Base-by-base conservation (phyloP, 2,113 vertebrate species). In the Verasper variegatus region DNA sequence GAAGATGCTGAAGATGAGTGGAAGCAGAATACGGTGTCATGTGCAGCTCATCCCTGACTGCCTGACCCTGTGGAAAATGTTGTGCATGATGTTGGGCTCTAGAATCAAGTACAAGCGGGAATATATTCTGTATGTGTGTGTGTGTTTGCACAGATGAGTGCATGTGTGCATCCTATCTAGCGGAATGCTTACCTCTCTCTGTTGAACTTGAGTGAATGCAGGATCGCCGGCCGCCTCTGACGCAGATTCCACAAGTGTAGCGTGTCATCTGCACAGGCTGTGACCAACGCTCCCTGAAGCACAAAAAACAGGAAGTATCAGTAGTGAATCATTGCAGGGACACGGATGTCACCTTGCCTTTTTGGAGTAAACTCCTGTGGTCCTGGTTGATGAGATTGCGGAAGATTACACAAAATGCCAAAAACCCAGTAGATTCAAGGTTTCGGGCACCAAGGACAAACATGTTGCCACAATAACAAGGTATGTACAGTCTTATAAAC, bases 141-240 rank as follows among this genome's bases (percentile, higher is more conserved):
- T 24, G 24, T 24, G 24, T 24, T 24, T 24, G 24, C 24, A 24
- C 24, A 24, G 24, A 24, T 24, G 24, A 24, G 24, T 24, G 24
- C 23, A 24, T 24, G 27, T 7, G 31, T 31, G 31, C 31, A 6
- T 31, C 31, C 31, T 31, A 31, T 5, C 31, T 31, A 31, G 31
- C 31, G 31, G 31, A 31, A 6, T 40, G 35, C 95, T 95, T 95
- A 99, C 97, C 97, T 94, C 91, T 99, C 97, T 92, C 97, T 95
- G 89, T 97, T 98, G 94, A 99, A 99, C 90, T 98, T 99, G 81
- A 99, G 95, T 24, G 97, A 98, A 92, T 99, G 98, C 67, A 99
- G 96, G 86, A 99, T 84, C 20, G 97, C 97, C 18, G 98, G 98
- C 31, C 95, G 95, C 75, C 98, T 97, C 92, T 99, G 98, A 67